Base-by-base conservation (phyloP, 2,113 vertebrate species). In the Paraplagusia blochii region DNA sequence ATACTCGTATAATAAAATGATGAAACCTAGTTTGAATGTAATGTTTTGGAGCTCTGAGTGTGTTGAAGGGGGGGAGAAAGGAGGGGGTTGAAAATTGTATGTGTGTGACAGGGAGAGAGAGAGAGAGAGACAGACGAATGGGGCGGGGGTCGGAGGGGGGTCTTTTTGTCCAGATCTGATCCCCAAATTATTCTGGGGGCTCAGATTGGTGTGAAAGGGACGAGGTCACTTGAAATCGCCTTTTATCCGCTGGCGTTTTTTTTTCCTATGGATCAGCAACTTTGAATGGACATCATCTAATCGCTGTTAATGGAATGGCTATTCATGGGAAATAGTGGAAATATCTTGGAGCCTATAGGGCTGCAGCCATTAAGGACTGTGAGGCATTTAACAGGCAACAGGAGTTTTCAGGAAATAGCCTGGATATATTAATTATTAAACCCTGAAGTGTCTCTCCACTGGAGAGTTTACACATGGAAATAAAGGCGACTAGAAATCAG, bases 171-270 rank as follows among this genome's bases (percentile, higher is more conserved):
- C 89, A 82, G 85, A 82, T 86, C 88, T 92, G 92, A 94, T 94
- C 93, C 90, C 91, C 84, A 87, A 91, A 89, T 91, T 82, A 94
- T 95, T 95, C 90, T 69, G 90, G 85, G 46, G 90, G 90, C 92
- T 93, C 92, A 93, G 93, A 90, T 92, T 94, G 91, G 93, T 94
- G 93, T 96, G 93, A 97, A 96, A 95, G 87, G 91, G 92, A 95
- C 77, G 89, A 93, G 94, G 93, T 98, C 93, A 93, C 91, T 95
- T 91, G 91, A 96, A 96, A 94, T 96, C 92, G 91, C 91, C 91
- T 96, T 95, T 97, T 93, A 95, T 95, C 93, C 92, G 88, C 91
- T 92, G 89, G 86, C 87, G 38, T 92, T 92, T 93, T 93, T 94
- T 92, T 92, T 92, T 88, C 93, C 89, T 90, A 88, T 94, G 95